These are phyloP conservation scores for Silurus meridionalis DNA, from an alignment of 2,113 vertebrate genomes.

Conservation along the genomic window DNA sequence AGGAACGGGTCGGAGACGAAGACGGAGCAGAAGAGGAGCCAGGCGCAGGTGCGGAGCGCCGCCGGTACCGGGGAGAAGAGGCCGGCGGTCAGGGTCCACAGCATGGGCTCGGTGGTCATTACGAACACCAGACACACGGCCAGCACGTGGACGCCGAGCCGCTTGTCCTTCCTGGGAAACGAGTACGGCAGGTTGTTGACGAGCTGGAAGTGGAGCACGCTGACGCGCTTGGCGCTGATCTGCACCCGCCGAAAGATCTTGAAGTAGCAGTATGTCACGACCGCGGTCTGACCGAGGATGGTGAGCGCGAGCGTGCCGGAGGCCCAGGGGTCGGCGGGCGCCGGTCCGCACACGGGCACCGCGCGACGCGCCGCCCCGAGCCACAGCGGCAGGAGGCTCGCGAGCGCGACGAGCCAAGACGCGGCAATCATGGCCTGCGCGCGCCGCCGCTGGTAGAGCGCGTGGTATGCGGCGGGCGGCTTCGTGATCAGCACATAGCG, in stretches of 20 bases:
- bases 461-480: constrained; percentile 81
- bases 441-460: constrained; percentile 79
- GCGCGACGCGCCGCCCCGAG: constrained; percentile 58
- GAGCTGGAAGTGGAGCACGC: constrained; percentile 85
- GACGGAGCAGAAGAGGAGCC: constrained; percentile 81
- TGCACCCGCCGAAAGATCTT: constrained; percentile 83
- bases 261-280: constrained; percentile 82
- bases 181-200: constrained; percentile 81
- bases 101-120: constrained; percentile 80
- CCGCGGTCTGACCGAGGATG: constrained; percentile 77
- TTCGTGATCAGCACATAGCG: constrained; percentile 85
- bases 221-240: constrained; percentile 83
- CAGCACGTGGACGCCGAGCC: constrained; percentile 79
- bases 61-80: constrained; percentile 75
- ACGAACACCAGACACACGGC: constrained; percentile 82
- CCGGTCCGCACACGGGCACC: constrained; percentile 45
- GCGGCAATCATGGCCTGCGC: constrained; percentile 80
- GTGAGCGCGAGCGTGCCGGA: constrained; percentile 75
- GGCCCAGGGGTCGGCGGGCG: constrained; percentile 67
- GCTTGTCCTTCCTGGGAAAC: constrained; percentile 73
- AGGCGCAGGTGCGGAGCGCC: constrained; percentile 75
- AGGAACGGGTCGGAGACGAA: constrained; percentile 83
- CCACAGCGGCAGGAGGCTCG: constrained; percentile 76
- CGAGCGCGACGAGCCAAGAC: constrained; percentile 79
- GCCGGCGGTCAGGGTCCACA: constrained; percentile 77